Evolutionary conservation across 2,888 invertebrate species (phyloP), one percentile per base, ranked within the genome.

Genomic region (Apomyelois bistriatella): DNA sequence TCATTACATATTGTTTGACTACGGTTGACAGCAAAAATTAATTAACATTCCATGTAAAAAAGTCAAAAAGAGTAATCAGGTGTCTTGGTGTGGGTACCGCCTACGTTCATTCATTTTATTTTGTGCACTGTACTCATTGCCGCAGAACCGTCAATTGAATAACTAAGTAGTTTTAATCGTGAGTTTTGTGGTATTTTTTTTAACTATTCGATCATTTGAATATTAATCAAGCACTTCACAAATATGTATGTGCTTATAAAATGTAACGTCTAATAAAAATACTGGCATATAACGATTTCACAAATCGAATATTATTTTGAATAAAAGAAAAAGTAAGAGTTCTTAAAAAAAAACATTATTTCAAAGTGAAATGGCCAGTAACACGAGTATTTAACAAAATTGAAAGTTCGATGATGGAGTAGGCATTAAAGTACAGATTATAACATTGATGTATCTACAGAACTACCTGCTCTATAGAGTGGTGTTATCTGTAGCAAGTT

Each of bases 21-120:
- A 73, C 79, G 75, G 82, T 82, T 84, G 86, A 89, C 89, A 88
- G 82, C 74, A 73, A 83, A 87, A 86, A 87, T 87, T 89, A 89
- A 89, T 89, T 89, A 89, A 88, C 77, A 87, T 89, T 86, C 88
- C 85, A 61, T 74, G 72, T 81, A 76, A 84, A 85, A 85, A 83
- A 77, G 62, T 75, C 61, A 79, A 81, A 78, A 85, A 84, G 72
- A 71, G 67, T 74, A 79, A 82, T 84, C 80, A 85, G 80, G 80
- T 86, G 85, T 84, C 83, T 69, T 76, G 58, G 65, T 70, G 71
- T 72, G 65, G 72, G 75, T 78, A 85, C n/a, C 84, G 81, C 83
- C 85, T 79, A 85, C 85, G 76, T 79, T 76, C 75, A 79, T 84
- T 84, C 79, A 81, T 82, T 85, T 84, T 83, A 80, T 77, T 80